phyloP scores from a whole-genome alignment of 2,888 invertebrate genomes.

The Eurois occulta region DNA sequence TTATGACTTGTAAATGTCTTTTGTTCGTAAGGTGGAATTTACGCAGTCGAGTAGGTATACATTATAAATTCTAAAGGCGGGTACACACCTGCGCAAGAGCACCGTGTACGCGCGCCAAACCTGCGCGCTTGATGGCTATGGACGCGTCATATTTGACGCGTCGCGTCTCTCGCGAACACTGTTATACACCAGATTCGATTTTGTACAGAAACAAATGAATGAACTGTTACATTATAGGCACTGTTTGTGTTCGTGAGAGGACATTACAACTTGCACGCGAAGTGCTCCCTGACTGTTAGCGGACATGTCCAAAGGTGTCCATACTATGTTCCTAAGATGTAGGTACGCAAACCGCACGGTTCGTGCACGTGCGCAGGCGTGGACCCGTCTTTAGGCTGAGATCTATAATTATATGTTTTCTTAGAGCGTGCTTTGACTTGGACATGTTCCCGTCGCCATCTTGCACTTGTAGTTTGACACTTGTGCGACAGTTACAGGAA shows the following conservation, averaged over 20 bases:
- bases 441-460: neutral
- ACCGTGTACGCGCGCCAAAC: neutral
- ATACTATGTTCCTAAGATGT: neutral
- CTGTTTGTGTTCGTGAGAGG: no score
- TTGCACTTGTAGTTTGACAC: neutral
- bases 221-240: neutral
- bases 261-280: no score
- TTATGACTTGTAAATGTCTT: neutral
- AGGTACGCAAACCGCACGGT: neutral
- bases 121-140: neutral
- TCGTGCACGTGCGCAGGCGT: neutral
- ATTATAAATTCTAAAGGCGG: neutral
- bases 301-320: no score
- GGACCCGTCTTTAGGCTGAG: neutral
- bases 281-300: no score
- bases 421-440: neutral
- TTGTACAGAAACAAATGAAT: no score
- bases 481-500: neutral
- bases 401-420: neutral
- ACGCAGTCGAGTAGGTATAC: neutral
- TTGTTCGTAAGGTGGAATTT: neutral
- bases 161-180: no score
- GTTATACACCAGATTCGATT: no score
- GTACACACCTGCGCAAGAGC: no score
- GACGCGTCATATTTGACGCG: neutral